Base-by-base conservation (phyloP, 23 tunicate species). In the Oikopleura dioica region DNA sequence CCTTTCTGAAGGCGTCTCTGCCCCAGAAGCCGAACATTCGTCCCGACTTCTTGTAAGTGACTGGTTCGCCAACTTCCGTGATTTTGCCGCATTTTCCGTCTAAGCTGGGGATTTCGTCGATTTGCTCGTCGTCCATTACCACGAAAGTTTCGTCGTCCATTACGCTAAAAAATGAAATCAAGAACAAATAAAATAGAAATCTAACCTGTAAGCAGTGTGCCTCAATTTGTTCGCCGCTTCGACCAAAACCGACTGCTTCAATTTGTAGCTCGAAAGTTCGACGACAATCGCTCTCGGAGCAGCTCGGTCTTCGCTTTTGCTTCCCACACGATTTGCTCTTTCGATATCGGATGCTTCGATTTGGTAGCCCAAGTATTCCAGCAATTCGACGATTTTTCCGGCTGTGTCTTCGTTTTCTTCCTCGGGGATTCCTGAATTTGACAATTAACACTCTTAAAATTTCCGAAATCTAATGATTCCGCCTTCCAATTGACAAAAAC, bases 11-110 rank as follows among this genome's bases (percentile, higher is more conserved):
- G 1, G 92, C 80, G 51, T 94, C 99, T 36, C 78, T 77, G 77
- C 87, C 63, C 95, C 95, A 94, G 34, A 87, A 82, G 28, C 99
- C 99, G 55, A 79, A 94, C 78, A 83, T 80, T 32, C 50, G 51
- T 1, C 82, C 75, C 24, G 82, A 81, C 37, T 83, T 81, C 26
- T 69, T 78, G 0, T 67, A 68, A 5, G 79, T 82, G 1, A 81
- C 67, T 0, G 99, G 99, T 16, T 83, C 77, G 33, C 68, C 38
- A 1, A 94, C 78, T 28, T 77, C 75, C 1, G 32, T 35, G n/a
- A 94, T 58, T 55, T 35, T 55, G 21, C 83, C 84, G 76, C 99
- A 94, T 1, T 79, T 92, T 86, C 28, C n/a, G 35, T 38, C 77
- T 31, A 26, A 16, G 59, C 24, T 50, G 26, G 0, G 63, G 24